phyloP scores from a whole-genome alignment of 2,113 vertebrate species.

The Tricholaema leucomelas region DNA sequence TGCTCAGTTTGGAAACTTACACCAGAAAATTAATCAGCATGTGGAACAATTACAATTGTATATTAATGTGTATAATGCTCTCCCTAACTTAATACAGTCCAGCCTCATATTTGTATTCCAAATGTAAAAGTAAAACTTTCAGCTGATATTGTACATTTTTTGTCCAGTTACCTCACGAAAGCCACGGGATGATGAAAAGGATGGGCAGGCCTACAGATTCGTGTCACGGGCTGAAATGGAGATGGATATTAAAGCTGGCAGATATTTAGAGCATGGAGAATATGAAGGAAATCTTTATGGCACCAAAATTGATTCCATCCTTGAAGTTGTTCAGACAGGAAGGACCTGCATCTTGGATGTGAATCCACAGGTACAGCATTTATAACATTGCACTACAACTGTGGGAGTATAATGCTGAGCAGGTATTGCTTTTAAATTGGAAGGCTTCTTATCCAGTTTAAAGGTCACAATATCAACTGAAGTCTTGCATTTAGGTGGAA shows the following conservation, averaged over 20 bases:
- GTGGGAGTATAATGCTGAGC: background rate
- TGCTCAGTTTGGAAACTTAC: background rate
- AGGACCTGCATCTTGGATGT: conserved; percentile 96
- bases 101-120: background rate
- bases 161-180: conserved; percentile 90
- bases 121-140: background rate
- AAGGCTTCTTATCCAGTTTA: background rate
- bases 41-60: background rate
- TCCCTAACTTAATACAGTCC: background rate
- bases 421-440: background rate
- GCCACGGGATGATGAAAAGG: conserved; percentile 92
- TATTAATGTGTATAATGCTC: background rate
- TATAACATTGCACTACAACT: background rate
- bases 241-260: conserved; percentile 89
- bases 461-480: background rate
- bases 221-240: conserved; percentile 92
- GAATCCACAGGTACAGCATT: conserved; percentile 89
- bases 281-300: conserved; percentile 98
- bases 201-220: conserved; percentile 94
- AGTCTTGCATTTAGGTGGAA: background rate
- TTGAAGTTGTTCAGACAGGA: conserved; percentile 89
- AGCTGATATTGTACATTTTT: background rate
- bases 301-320: conserved; percentile 97
- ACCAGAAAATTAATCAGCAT: background rate
- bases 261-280: conserved; percentile 95